Conservation (phyloP, 2,888 invertebrate genomes). For the Limulus polyphemus region DNA sequence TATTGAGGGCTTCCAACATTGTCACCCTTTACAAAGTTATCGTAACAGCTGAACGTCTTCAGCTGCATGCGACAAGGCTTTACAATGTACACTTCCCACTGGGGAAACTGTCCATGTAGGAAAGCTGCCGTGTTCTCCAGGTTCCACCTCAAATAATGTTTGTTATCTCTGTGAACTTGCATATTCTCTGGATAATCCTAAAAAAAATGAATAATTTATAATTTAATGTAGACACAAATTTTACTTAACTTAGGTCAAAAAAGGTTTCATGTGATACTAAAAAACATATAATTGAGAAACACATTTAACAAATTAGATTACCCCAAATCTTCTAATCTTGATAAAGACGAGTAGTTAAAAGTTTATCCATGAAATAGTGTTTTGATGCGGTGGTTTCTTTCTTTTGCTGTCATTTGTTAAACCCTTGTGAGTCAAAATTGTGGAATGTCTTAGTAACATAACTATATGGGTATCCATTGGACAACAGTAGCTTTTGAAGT, state of each 20-base stretch:
- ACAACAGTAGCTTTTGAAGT: no score
- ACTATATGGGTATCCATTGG: no score
- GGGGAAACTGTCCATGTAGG: slow-evolving; percentile 55
- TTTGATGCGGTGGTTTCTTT: no score
- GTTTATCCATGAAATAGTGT: no score
- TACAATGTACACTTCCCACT: slow-evolving; percentile 25
- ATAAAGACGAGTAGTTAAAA: no score
- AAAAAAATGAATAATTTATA: slow-evolving; percentile 21
- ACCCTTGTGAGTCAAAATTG: no score
- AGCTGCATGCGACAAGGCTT: slow-evolving; percentile 55
- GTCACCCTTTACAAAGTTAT: slow-evolving; percentile 72
- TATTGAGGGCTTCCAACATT: slow-evolving; percentile 56
- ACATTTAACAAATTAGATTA: no score
- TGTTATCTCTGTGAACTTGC: slow-evolving; percentile 60
- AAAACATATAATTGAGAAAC: neutral
- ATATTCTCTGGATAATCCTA: slow-evolving; percentile 75
- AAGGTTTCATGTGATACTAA: neutral
- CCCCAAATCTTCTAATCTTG: no score
- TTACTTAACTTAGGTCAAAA: neutral
- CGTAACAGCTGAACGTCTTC: slow-evolving; percentile 71
- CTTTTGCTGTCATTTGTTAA: no score
- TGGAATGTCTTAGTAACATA: no score
- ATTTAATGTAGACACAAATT: no score
- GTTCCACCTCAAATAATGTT: slow-evolving; percentile 63
- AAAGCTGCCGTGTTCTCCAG: slow-evolving; percentile 60